Conservation (phyloP, 2,888 invertebrate genomes). For the Perizoma affinitatum region DNA sequence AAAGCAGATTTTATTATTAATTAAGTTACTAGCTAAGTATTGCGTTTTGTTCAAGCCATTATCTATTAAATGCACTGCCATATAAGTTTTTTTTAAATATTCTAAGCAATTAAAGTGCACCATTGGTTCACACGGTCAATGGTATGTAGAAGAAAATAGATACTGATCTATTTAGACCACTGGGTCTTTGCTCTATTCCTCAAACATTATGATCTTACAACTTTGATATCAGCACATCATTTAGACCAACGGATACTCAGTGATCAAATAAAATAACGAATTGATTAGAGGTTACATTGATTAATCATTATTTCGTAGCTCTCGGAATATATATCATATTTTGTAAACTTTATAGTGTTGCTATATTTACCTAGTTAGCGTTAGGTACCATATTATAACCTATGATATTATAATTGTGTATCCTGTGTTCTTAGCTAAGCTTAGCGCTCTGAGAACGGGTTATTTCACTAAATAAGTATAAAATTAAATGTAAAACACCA, state of each 20-base stretch:
- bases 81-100: no score
- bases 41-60: slow-evolving; percentile 30
- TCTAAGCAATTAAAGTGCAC: slow-evolving; percentile 48
- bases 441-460: slow-evolving; percentile 81
- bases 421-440: slow-evolving; percentile 78
- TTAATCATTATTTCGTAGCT: slow-evolving; percentile 78
- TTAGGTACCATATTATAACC: slow-evolving; percentile 72
- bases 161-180: no score
- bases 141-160: background rate
- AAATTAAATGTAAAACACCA: slow-evolving; percentile 45
- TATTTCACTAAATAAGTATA: slow-evolving; percentile 55
- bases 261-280: slow-evolving; percentile 73
- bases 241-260: slow-evolving; percentile 50
- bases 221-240: slow-evolving; percentile 30
- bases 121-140: slow-evolving; percentile 36
- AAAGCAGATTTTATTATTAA: background rate
- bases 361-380: slow-evolving; percentile 48
- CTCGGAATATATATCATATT: slow-evolving; percentile 83
- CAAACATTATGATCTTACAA: slow-evolving; percentile 18
- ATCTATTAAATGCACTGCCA: slow-evolving; percentile 25
- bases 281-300: slow-evolving; percentile 77
- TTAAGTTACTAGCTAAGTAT: slow-evolving; percentile 11
- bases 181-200: slow-evolving; percentile 24
- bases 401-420: slow-evolving; percentile 64
- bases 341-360: slow-evolving; percentile 84